Evolutionary conservation across 1,140 invertebrate genomes (phyloP), one percentile per base, ranked within the genome.

Genomic region (Himalopsyche phryganea): DNA sequence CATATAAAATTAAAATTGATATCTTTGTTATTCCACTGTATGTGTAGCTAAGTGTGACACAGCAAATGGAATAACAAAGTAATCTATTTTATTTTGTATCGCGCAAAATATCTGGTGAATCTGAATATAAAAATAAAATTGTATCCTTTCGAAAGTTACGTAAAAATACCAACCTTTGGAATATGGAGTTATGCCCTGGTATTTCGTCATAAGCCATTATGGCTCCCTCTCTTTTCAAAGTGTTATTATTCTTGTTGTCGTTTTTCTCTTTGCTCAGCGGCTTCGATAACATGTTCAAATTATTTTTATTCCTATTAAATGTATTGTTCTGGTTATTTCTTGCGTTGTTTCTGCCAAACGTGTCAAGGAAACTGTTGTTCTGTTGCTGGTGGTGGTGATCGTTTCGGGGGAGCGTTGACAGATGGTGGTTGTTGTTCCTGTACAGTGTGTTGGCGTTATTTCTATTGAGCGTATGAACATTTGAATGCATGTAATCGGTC

Each of bases 161-260:
- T n/a, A n/a, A n/a, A n/a, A n/a, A n/a, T n/a, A n/a, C n/a, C n/a
- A n/a, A 83, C 81, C 81, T 80, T 66, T 83, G 80, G 63, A 82
- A 82, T 18, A 83, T 67, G 9, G 78, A 80, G 66, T 82, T 82
- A 18, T 74, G 69, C 7, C 77, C 81, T 9, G 83, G 81, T 64
- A 82, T 74, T 53, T 83, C 81, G 66, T 79, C 75, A 52, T 78
- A 78, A 42, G 76, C 76, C 76, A 78, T 78, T n/a, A 78, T 78
- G 14, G 76, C 74, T 1, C 49, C 73, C 68, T 42, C 71, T 65
- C 11, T 65, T 28, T 64, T 64, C 20, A 60, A 15, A 0, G 52
- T 57, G 20, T 76, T 76, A 45, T 56, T 60, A 44, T 75, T 76
- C 35, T 71, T 72, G 2, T 69, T 66, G 9, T 66, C 69, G 42